Evolutionary conservation across 2,888 invertebrate species (phyloP).

Genomic region (Gnatocerus cornutus): DNA sequence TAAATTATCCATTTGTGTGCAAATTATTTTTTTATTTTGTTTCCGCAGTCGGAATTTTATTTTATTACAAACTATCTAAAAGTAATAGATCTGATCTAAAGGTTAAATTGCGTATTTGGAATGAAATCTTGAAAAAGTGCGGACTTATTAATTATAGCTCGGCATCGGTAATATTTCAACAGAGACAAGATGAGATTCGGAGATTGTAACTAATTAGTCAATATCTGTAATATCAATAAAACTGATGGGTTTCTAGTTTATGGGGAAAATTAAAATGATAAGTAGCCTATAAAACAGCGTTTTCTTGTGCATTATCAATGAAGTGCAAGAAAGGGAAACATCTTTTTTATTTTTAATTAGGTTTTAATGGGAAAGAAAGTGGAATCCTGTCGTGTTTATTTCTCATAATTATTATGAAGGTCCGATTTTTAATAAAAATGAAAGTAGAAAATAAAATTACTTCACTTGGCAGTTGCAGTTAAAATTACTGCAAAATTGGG

Average conservation of each 20-base stretch:
- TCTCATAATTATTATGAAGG: too few species aligned
- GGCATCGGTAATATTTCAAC: slow-evolving; percentile 23
- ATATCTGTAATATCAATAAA: slow-evolving; percentile 8
- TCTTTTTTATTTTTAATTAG: too few species aligned
- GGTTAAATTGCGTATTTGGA: slow-evolving; percentile 5
- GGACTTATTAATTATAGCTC: slow-evolving; percentile 6
- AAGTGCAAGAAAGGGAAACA: too few species aligned
- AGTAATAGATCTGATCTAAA: slow-evolving; percentile 5
- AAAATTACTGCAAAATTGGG: too few species aligned
- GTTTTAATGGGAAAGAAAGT: too few species aligned
- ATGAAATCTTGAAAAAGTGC: slow-evolving; percentile 7
- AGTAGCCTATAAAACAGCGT: too few species aligned
- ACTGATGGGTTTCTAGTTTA: slow-evolving; percentile 11
- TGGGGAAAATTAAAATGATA: neutral
- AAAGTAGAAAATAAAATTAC: too few species aligned
- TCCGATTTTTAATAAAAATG: too few species aligned
- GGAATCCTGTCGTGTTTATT: too few species aligned
- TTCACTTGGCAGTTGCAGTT: too few species aligned
- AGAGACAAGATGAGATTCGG: slow-evolving; percentile 12
- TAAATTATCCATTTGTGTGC: slow-evolving; percentile 16
- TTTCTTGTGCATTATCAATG: too few species aligned
- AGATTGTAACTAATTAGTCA: slow-evolving; percentile 31
- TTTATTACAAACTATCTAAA: neutral
- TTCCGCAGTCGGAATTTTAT: neutral
- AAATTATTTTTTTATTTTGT: slow-evolving; percentile 5